Conservation (phyloP, 2,797 vertebrate species). For the Sebastes trivittatus region DNA sequence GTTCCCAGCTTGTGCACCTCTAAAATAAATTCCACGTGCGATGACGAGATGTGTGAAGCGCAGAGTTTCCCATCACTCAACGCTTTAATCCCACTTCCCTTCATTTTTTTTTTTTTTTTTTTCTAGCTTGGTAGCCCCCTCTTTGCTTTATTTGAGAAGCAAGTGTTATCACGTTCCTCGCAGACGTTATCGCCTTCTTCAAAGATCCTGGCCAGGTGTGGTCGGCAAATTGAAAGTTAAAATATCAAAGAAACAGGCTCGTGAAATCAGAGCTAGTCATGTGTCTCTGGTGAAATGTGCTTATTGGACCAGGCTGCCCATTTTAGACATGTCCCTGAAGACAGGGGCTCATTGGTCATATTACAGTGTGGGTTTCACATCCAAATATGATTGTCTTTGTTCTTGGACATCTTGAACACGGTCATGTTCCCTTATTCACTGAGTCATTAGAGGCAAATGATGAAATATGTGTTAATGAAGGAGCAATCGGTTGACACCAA, state of each 20-base stretch:
- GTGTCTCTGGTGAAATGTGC: slow-evolving; percentile 24
- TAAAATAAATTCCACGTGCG: slow-evolving; percentile 61
- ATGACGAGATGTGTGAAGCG: slow-evolving; percentile 43
- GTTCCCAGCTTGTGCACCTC: slow-evolving; percentile 32
- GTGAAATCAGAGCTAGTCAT: slow-evolving; percentile 29
- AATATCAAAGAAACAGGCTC: slow-evolving; percentile 44
- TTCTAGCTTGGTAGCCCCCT: not conserved
- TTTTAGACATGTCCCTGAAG: slow-evolving; percentile 36
- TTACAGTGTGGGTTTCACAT: slow-evolving; percentile 33
- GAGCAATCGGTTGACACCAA: not conserved
- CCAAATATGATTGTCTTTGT: slow-evolving; percentile 11
- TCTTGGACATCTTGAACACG: not conserved
- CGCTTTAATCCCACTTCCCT: slow-evolving; percentile 28
- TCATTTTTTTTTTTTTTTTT: not conserved
- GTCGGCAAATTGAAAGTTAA: slow-evolving; percentile 31
- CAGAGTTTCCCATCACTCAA: slow-evolving; percentile 43
- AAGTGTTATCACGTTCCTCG: slow-evolving; percentile 20
- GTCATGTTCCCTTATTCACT: not conserved
- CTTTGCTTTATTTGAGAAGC: slow-evolving; percentile 2
- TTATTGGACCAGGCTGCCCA: slow-evolving; percentile 11
- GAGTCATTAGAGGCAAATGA: not conserved
- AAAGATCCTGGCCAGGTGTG: slow-evolving; percentile 32
- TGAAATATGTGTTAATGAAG: not conserved
- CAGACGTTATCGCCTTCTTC: slow-evolving; percentile 27
- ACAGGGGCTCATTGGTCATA: slow-evolving; percentile 10